Percentiles rank a stretch among this genome's conserved stretches.
phyloP scores from a whole-genome alignment of 2,113 vertebrate species.

The Zosterops lateralis region DNA sequence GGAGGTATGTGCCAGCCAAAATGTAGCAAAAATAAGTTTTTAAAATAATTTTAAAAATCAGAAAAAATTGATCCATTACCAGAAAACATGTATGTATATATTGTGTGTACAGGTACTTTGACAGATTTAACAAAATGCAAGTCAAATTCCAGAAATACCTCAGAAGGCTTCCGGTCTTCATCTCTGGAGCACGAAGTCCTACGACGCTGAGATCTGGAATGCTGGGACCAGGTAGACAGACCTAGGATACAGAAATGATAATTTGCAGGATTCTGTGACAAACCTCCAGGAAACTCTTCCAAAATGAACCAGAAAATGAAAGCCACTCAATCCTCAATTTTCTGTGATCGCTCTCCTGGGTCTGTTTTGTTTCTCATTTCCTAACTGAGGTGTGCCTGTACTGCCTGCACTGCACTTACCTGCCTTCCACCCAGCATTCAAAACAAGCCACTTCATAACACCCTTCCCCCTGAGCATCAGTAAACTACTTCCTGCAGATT shows the following conservation, averaged over 20 bases:
- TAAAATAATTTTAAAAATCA: neutral
- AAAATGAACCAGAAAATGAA: neutral
- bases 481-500: neutral
- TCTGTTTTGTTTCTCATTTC: neutral
- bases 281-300: neutral
- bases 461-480: neutral
- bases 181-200: constrained; percentile 78
- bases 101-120: neutral
- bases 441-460: neutral
- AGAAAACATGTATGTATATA: neutral
- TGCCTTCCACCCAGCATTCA: neutral
- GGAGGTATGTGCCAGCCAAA: constrained; percentile 29
- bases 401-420: neutral
- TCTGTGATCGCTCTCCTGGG: neutral
- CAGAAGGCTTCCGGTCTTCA: constrained; percentile 89
- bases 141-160: constrained; percentile 78
- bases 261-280: neutral
- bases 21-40: neutral
- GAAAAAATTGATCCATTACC: neutral
- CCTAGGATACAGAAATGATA: constrained; percentile 75
- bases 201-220: constrained; percentile 82
- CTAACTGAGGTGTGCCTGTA: neutral
- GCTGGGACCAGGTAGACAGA: constrained; percentile 93
- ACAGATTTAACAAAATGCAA: neutral
- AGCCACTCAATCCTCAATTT: neutral